Base-by-base conservation (phyloP, 1,140 invertebrate species). In the Dendrolimus kikuchii region DNA sequence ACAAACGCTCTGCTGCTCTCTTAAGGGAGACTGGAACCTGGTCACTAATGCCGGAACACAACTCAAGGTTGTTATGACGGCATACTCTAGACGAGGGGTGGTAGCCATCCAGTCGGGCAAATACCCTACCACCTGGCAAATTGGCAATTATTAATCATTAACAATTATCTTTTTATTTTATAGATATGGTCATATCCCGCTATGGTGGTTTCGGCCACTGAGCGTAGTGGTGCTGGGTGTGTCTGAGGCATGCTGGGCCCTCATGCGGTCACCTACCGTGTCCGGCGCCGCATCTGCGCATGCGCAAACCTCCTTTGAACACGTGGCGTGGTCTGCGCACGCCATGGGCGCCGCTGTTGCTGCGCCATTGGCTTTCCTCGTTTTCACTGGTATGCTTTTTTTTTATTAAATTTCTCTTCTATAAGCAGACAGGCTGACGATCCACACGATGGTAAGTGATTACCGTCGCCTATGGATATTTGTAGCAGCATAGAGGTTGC, bases 281-380 rank as follows among this genome's bases (percentile, higher is more conserved):
- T 73, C 89, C 79, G 68, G 83, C 55, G 9, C 50, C 1, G 49
- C 68, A 81, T 44, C 71, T 71, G 55, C 45, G 87, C 48, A 58
- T 86, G 52, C 66, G 71, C 85, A 72, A 49, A 64, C 71, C 79
- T 68, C 62, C 61, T 37, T 55, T 38, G 64, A 68, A 5, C 68
- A 74, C 9, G 91, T 94, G 39, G 92, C 93, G 40, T 95, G 96
- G 90, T 91, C 93, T 5, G 95, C 95, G 0, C 94, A 96, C 70
- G 79, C 93, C 36, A 92, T 93, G 23, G 96, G 96, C 6, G 95
- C 94, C 0, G 62, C 94, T 1, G 90, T 92, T 4, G 96, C 96
- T 1, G 80, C 96, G 0, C 87, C 95, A 2, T 71, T 96, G n/a
- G 95, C 95, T 1, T 90, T 97, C 40, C 83, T 95, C 4, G 86